Evolutionary conservation across 2,888 invertebrate genomes (phyloP).

Genomic region (Melolontha melolontha): DNA sequence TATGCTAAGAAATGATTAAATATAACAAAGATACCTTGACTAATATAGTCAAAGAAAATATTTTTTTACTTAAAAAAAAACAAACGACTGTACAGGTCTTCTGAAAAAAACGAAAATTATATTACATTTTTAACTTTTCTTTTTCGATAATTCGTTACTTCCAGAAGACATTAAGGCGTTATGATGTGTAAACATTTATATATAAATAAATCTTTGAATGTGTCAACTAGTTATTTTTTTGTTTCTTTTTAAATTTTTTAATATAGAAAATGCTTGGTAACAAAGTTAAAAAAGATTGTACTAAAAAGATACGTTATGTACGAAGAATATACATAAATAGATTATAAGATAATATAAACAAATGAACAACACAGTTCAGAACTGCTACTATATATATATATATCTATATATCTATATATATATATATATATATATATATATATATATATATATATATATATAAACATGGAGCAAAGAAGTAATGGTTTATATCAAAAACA

Average conservation of each 20-base stretch:
- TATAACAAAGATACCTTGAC: slow-evolving; percentile 57
- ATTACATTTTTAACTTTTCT: slow-evolving; percentile 11
- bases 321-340: slow-evolving; percentile 52
- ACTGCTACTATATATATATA: slow-evolving; percentile 45
- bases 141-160: slow-evolving; percentile 3
- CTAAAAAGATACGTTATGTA: slow-evolving; percentile 54
- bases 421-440: slow-evolving; percentile 13
- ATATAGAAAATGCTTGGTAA: slow-evolving; percentile 60
- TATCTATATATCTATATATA: slow-evolving; percentile 12
- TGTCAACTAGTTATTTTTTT: slow-evolving; percentile 44
- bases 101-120: slow-evolving; percentile 45
- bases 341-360: slow-evolving; percentile 47
- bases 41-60: slow-evolving; percentile 58
- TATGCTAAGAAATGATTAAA: slow-evolving; percentile 51
- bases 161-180: slow-evolving; percentile 8
- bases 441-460: slow-evolving; percentile 16
- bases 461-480: slow-evolving; percentile 4
- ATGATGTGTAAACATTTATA: slow-evolving; percentile 18
- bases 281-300: slow-evolving; percentile 63
- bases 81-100: slow-evolving; percentile 7
- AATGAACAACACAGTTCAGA: slow-evolving; percentile 53
- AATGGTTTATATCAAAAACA: background rate
- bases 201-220: slow-evolving; percentile 50
- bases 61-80: slow-evolving; percentile 28
- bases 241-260: slow-evolving; percentile 21